Evolutionary conservation across 1,140 invertebrate genomes (phyloP).

Genomic region (Araneus ventricosus): DNA sequence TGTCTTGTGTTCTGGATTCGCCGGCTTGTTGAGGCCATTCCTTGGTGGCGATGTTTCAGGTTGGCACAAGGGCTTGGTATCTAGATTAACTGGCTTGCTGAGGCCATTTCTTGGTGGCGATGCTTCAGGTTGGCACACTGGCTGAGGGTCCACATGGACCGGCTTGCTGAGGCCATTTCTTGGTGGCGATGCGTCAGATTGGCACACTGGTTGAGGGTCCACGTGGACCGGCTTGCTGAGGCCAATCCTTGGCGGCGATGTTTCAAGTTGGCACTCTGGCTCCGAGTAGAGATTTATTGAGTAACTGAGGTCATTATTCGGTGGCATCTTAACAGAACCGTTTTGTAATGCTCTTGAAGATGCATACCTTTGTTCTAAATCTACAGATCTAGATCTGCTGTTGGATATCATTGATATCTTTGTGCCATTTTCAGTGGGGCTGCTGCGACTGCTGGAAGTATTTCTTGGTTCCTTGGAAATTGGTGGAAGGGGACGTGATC

Average conservation of each 20-base stretch:
- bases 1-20: not conserved
- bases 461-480: constrained; percentile 73
- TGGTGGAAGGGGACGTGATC: constrained; percentile 72
- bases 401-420: not conserved
- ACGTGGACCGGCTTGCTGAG: not conserved
- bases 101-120: not conserved
- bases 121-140: not conserved
- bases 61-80: not conserved
- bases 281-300: not conserved
- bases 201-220: not conserved
- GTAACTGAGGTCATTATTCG: not conserved
- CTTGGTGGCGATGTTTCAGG: not conserved
- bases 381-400: constrained; percentile 51
- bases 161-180: not conserved
- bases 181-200: not conserved
- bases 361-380: constrained; percentile 32
- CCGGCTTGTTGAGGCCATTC: too few species aligned
- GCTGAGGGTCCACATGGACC: not conserved
- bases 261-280: not conserved
- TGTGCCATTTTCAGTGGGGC: not conserved
- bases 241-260: not conserved
- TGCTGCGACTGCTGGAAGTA: constrained; percentile 43
- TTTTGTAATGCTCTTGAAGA: not conserved
- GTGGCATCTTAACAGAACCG: not conserved
- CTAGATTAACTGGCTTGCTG: not conserved